These are phyloP conservation scores for Antheraea yamamai DNA, from an alignment of 2,888 invertebrate genomes.

Conservation along the genomic window DNA sequence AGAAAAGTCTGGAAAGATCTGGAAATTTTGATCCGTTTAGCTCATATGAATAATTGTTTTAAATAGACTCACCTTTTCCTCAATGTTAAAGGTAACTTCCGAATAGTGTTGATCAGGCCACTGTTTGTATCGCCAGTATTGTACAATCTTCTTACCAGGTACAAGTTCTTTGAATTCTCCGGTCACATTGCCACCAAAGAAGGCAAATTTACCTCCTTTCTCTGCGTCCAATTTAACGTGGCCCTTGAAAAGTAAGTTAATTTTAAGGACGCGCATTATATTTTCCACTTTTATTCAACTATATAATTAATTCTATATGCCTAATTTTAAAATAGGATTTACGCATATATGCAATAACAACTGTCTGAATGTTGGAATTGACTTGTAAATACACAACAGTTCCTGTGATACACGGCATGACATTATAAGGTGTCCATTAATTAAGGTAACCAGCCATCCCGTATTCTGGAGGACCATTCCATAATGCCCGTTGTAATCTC, in stretches of 20 bases:
- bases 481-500: no score
- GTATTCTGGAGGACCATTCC: no score
- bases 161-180: conserved; percentile 94
- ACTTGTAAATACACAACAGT: no score
- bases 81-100: conserved; percentile 90
- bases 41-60: not conserved
- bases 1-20: no score
- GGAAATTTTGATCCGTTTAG: no score
- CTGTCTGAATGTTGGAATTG: no score
- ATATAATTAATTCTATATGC: no score
- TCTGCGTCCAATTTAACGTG: conserved; percentile 89
- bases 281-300: not conserved
- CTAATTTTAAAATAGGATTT: no score
- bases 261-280: not conserved
- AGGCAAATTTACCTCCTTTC: conserved; percentile 93
- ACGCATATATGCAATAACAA: no score
- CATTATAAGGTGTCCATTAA: no score
- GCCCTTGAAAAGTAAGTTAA: conserved; percentile 71
- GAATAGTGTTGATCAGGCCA: conserved; percentile 98
- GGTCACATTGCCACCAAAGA: conserved; percentile 95
- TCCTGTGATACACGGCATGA: no score
- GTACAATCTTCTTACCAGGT: conserved; percentile 91
- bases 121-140: conserved; percentile 96
- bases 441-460: no score
- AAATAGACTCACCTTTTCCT: conserved; percentile 85